Conservation (phyloP, 2,113 vertebrate species). For the Athene cunicularia region DNA sequence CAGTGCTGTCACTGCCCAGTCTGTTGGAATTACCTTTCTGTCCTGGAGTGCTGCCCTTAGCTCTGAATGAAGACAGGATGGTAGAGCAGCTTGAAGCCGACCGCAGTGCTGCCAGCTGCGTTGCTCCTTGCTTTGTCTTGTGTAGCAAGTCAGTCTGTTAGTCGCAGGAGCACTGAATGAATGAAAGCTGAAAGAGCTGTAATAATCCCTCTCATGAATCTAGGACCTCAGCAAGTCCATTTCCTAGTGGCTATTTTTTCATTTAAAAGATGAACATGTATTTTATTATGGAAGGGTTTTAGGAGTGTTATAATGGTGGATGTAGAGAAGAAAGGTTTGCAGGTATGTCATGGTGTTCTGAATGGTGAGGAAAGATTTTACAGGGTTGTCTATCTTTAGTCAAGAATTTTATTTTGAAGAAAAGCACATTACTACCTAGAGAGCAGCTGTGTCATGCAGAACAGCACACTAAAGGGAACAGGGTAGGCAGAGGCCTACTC, state of each 20-base stretch:
- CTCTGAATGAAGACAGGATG: accelerated
- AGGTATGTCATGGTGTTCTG: background rate
- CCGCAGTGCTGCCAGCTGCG: background rate
- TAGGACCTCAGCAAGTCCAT: background rate
- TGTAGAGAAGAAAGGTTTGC: background rate
- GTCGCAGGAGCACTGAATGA: background rate
- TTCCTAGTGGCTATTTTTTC: background rate
- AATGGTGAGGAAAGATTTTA: background rate
- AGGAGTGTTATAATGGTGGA: background rate
- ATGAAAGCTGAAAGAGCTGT: background rate
- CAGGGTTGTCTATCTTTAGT: background rate
- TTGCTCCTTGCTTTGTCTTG: background rate
- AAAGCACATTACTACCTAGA: background rate
- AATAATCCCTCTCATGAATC: background rate
- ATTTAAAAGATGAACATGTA: background rate
- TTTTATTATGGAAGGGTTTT: background rate
- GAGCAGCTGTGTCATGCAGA: background rate
- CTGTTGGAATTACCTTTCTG: background rate
- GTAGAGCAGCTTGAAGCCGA: background rate
- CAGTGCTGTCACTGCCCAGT: background rate
- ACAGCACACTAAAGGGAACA: background rate
- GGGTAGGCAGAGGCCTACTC: background rate
- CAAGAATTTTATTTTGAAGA: background rate
- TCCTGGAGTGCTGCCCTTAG: background rate
- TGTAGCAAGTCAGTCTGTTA: background rate